Evolutionary conservation across 2,888 invertebrate species (phyloP).

Genomic region (Apotomis betuletana): DNA sequence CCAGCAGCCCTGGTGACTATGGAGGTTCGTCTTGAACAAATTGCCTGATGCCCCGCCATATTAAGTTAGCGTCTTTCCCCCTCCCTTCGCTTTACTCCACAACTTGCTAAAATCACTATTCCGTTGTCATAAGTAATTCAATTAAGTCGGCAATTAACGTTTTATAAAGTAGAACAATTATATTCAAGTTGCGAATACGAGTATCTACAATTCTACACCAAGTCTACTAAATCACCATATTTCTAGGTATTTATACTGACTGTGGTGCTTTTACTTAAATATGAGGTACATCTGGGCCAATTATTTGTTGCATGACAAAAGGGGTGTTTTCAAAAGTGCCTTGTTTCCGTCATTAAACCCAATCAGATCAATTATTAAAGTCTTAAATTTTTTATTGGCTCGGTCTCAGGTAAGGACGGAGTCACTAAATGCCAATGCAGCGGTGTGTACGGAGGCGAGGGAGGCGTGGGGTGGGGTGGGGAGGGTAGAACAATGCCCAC

Average conservation of each 20-base stretch:
- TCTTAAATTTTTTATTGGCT: constrained; percentile 69
- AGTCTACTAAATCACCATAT: not conserved
- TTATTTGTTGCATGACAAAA: not conserved
- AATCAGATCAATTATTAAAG: constrained; percentile 42
- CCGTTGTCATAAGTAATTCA: constrained; percentile 63
- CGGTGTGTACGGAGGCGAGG: constrained; percentile 54
- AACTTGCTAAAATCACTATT: constrained; percentile 60
- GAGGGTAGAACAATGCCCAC: constrained; percentile 78
- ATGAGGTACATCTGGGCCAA: too few species aligned
- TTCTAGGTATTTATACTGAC: not conserved
- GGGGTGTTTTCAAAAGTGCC: not conserved
- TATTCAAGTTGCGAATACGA: constrained; percentile 25
- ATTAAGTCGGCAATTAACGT: constrained; percentile 59
- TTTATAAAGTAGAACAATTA: constrained; percentile 45
- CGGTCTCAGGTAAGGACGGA: constrained; percentile 64
- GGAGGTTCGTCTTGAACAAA: constrained; percentile 79
- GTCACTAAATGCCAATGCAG: constrained; percentile 74
- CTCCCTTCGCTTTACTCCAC: constrained; percentile 49
- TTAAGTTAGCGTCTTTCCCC: constrained; percentile 74
- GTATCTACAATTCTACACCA: not conserved
- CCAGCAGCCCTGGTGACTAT: constrained; percentile 69
- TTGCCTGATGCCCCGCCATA: constrained; percentile 80
- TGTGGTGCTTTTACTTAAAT: not conserved
- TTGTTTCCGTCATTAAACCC: not conserved
- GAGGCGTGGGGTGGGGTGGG: constrained; percentile 52